These are phyloP conservation scores for Boloria euphrosyne DNA, from an alignment of 2,888 invertebrate genomes.

Conservation along the genomic window DNA sequence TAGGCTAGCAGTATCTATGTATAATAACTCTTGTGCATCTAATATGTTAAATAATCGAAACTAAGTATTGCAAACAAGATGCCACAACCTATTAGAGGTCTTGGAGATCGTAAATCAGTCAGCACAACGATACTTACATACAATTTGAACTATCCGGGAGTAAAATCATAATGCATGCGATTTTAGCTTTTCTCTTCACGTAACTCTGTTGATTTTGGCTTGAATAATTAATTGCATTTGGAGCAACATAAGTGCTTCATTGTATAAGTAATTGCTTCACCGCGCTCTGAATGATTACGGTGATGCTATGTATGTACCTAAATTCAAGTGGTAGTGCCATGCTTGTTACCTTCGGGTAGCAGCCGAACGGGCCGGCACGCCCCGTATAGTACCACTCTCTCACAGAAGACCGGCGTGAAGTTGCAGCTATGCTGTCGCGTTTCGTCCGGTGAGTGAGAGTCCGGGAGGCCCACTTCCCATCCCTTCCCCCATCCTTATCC, in stretches of 20 bases:
- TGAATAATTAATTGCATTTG: not conserved
- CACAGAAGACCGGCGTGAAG: too few species aligned
- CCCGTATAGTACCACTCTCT: too few species aligned
- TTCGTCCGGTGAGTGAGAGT: too few species aligned
- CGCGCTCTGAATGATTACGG: conserved; percentile 22
- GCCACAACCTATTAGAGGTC: conserved; percentile 9
- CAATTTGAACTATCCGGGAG: not conserved
- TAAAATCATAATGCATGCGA: not conserved
- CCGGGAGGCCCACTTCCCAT: too few species aligned
- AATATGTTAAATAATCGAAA: not conserved
- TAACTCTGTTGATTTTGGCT: not conserved
- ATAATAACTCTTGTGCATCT: not conserved
- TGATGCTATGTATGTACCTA: conserved; percentile 16
- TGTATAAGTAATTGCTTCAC: conserved; percentile 26
- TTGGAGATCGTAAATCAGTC: conserved; percentile 20
- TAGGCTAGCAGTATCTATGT: not conserved
- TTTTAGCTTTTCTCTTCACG: not conserved
- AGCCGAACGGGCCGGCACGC: too few species aligned
- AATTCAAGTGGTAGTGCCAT: too few species aligned
- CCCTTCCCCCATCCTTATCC: too few species aligned
- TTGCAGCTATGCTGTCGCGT: too few species aligned
- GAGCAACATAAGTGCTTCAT: not conserved
- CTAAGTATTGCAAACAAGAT: conserved; percentile 11
- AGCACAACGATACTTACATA: conserved; percentile 13
- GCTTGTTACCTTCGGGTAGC: too few species aligned